Conservation (phyloP, 2,797 vertebrate genomes). For the Delichon dasypus region DNA sequence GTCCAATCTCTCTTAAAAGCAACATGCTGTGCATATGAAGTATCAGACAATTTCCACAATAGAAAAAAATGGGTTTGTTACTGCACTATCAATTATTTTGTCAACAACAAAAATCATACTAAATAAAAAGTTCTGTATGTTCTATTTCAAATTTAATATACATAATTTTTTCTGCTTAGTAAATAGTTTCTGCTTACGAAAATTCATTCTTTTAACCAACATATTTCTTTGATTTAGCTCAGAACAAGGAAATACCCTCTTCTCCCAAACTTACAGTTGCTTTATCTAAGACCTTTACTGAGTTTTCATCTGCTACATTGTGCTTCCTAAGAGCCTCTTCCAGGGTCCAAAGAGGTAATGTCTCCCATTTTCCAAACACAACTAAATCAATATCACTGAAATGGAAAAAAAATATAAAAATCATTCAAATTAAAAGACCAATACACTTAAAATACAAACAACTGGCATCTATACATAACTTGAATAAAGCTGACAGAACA, state of each 20-base stretch:
- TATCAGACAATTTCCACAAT: neutral
- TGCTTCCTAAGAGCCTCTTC: conserved; percentile 94
- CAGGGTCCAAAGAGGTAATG: conserved; percentile 95
- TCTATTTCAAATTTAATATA: neutral
- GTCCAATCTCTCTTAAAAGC: neutral
- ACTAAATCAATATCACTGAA: conserved; percentile 96
- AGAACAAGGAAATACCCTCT: neutral
- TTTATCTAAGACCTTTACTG: conserved; percentile 97
- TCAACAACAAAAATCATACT: neutral
- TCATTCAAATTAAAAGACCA: neutral
- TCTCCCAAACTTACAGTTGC: conserved; percentile 85
- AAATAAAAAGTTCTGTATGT: neutral
- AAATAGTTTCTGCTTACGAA: neutral
- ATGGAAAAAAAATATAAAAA: neutral
- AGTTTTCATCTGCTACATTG: conserved; percentile 93
- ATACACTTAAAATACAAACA: neutral
- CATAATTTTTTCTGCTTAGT: neutral
- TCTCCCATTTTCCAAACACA: conserved; percentile 98
- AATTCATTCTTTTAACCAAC: neutral
- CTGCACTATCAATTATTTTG: neutral
- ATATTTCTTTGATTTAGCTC: neutral
- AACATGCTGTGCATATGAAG: neutral
- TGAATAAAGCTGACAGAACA: neutral
- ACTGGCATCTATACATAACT: neutral
- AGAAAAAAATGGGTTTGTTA: neutral